phyloP scores from a whole-genome alignment of 2,113 vertebrate species.

The Carlito syrichta region DNA sequence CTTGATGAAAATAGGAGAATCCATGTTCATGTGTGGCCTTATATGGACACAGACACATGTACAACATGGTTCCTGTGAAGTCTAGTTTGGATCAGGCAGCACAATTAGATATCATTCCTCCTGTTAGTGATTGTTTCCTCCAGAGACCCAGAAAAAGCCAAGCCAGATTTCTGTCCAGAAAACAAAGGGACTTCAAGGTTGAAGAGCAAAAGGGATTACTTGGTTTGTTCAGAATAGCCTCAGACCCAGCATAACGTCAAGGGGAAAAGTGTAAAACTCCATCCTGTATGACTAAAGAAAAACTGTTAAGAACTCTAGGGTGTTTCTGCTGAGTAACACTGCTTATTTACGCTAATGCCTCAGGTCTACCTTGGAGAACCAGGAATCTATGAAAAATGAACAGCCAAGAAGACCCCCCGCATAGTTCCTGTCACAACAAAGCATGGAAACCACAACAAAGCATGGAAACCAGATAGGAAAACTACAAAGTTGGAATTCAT shows the following conservation, averaged over 20 bases:
- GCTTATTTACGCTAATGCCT: not conserved
- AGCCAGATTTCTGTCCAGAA: not conserved
- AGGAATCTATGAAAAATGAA: not conserved
- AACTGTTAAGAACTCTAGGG: not conserved
- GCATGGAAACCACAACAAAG: not conserved
- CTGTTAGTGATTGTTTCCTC: not conserved
- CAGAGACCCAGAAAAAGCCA: not conserved
- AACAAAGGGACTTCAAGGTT: not conserved
- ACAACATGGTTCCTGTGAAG: not conserved
- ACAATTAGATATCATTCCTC: not conserved
- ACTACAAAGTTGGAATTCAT: too few relatives aligned
- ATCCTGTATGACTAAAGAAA: not conserved
- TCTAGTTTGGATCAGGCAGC: not conserved
- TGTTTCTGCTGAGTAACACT: not conserved
- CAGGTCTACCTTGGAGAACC: not conserved
- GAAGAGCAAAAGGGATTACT: not conserved
- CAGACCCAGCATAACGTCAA: not conserved
- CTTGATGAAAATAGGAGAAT: not conserved
- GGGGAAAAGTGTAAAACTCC: not conserved
- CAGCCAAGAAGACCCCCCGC: not conserved
- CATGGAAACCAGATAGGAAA: too few relatives aligned
- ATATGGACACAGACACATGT: not conserved
- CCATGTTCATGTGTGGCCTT: not conserved
- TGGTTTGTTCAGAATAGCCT: not conserved
- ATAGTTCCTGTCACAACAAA: not conserved